Evolutionary conservation across 2,113 vertebrate genomes (phyloP), one percentile per base, ranked within the genome.

Genomic region (Albula goreensis): DNA sequence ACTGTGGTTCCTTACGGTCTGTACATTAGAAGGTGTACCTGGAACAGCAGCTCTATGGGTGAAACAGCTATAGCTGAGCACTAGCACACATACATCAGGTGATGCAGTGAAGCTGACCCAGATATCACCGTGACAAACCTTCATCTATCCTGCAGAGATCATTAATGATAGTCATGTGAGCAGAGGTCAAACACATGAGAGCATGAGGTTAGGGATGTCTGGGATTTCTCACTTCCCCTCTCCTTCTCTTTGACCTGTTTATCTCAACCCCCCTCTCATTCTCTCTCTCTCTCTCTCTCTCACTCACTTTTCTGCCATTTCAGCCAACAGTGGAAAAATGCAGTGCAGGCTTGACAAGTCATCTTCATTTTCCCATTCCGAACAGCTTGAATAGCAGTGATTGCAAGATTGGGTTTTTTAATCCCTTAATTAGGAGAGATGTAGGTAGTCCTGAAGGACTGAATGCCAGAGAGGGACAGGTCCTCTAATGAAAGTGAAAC

Each of bases 351-450:
- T 13, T 41, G 81, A 60, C 56, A 25, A 31, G 25, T 22, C 25
- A 31, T n/a, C 22, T 74, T 74, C 9, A 74, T 74, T 25, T 74
- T 31, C 70, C 70, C 70, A 31, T 8, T 81, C 50, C 49, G 19
- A 81, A 52, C 80, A 25, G 50, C 81, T 83, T 57, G 56, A 83
- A 63, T 83, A 60, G 56, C 53, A 53, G 13, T 63, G 81, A 83
- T 83, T 83, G 81, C 56, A 83, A n/a, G 8, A 81, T 52, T 22
- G 5, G 3, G 17, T 80, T 80, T 50, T 49, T 49, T 25, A 81
- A 81, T 52, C 50, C 22, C 80, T 17, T 81, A 81, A 81, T 81
- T 81, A 81, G 51, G 51, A 81, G 50, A 81, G 49, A 81, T 22
- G 80, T 50, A 81, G 80, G 80, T 53, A 81, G 17, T 52, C 80